A percentile compares a stretch with the other conserved stretches of the same genome.
phyloP scores from a whole-genome alignment of 2,888 invertebrate genomes.

The Brachyptera putata region DNA sequence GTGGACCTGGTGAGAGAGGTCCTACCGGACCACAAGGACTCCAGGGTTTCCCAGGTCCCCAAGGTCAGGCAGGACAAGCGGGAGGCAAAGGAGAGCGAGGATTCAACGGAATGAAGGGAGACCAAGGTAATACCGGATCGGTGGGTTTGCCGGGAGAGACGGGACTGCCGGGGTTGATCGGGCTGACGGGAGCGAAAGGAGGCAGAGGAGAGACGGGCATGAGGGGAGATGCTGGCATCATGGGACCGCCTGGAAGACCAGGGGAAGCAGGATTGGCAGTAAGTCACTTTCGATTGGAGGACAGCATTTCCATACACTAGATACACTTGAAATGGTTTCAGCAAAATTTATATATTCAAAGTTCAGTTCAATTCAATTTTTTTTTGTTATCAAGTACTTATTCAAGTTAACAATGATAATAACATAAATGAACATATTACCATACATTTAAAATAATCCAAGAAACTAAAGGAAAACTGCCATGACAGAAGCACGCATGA shows the following conservation, averaged over 20 bases:
- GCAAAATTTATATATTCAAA: too few species aligned
- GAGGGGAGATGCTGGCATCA: slow-evolving; percentile 69
- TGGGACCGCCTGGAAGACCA: slow-evolving; percentile 72
- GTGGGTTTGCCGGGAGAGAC: slow-evolving; percentile 59
- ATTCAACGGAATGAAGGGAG: slow-evolving; percentile 64
- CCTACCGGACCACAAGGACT: slow-evolving; percentile 64
- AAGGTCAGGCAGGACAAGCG: slow-evolving; percentile 63
- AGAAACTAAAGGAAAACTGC: too few species aligned
- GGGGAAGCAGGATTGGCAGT: slow-evolving; percentile 71
- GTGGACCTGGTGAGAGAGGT: slow-evolving; percentile 70
- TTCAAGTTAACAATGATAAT: too few species aligned
- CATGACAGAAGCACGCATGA: too few species aligned
- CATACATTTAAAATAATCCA: too few species aligned
- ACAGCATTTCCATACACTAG: too few species aligned
- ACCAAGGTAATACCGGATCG: slow-evolving; percentile 37
- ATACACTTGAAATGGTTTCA: too few species aligned
- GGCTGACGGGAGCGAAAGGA: slow-evolving; percentile 67
- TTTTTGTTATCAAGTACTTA: too few species aligned
- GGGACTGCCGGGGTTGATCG: slow-evolving; percentile 57
- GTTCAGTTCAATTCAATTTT: slow-evolving; percentile 10
- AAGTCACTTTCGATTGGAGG: slow-evolving; percentile 42
- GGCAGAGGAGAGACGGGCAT: slow-evolving; percentile 68
- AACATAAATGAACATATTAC: too few species aligned
- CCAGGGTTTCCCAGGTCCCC: slow-evolving; percentile 64
- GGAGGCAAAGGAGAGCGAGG: slow-evolving; percentile 73